phyloP scores from a whole-genome alignment of 1,140 invertebrate genomes.

The Parapsyche elsis region DNA sequence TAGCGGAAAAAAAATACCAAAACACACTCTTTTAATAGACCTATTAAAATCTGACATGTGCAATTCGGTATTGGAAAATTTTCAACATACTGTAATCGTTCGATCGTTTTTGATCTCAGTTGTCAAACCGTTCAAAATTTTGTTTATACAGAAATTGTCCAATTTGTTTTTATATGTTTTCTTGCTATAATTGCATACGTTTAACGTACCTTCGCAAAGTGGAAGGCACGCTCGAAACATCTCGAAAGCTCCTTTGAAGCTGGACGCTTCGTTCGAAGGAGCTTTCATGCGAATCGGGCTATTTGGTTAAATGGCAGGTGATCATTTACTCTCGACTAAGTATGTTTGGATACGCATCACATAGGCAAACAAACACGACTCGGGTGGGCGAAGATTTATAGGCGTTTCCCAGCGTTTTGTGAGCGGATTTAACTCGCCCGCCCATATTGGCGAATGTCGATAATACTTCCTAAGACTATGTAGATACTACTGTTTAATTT shows the following conservation, averaged over 20 bases:
- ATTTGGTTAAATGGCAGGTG: slow-evolving; percentile 48
- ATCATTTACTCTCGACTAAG: slow-evolving; percentile 42
- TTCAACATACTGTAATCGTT: neutral
- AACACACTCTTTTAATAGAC: neutral
- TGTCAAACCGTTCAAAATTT: too few species aligned
- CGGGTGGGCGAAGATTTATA: slow-evolving; percentile 39
- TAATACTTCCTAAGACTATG: neutral
- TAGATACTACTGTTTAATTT: neutral
- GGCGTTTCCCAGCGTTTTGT: slow-evolving; percentile 11
- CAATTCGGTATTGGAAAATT: neutral
- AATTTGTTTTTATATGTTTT: too few species aligned
- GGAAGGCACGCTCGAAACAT: too few species aligned
- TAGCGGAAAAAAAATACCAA: neutral
- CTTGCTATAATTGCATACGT: too few species aligned
- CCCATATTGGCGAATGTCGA: too few species aligned
- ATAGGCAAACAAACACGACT: slow-evolving; percentile 43
- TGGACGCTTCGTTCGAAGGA: neutral
- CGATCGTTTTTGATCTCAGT: too few species aligned
- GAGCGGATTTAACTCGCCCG: neutral
- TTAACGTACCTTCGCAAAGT: too few species aligned
- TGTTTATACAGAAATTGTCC: too few species aligned
- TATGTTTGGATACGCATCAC: slow-evolving; percentile 42
- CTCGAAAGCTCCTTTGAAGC: too few species aligned
- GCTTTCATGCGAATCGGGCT: neutral
- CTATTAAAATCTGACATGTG: neutral